Conservation (phyloP, 2,797 vertebrate species). For the Pseudochaenichthys georgianus region DNA sequence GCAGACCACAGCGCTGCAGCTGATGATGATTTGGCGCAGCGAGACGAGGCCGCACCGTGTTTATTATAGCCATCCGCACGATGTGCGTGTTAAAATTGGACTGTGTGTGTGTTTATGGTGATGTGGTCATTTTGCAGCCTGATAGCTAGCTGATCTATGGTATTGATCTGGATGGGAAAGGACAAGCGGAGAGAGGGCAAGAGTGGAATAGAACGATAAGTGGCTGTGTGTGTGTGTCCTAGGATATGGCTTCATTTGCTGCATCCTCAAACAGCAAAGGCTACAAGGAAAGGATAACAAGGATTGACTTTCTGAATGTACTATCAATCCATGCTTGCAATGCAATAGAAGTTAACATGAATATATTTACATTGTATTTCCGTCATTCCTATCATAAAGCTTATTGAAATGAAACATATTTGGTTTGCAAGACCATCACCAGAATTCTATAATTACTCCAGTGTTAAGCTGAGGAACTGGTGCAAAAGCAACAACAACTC, state of each 20-base stretch:
- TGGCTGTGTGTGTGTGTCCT: conserved; percentile 38
- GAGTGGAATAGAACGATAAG: conserved; percentile 50
- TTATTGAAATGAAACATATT: conserved; percentile 42
- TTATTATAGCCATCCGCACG: conserved; percentile 60
- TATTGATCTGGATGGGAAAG: conserved; percentile 83
- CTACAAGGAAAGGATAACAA: conserved; percentile 10
- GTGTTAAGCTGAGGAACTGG: not conserved
- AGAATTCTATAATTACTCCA: not conserved
- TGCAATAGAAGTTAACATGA: too few species aligned
- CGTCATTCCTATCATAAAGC: not conserved
- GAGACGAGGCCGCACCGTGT: conserved; percentile 51
- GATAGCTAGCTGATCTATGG: conserved; percentile 93
- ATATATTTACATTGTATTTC: not conserved
- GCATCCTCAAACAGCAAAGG: conserved; percentile 52
- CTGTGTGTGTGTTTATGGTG: conserved; percentile 81
- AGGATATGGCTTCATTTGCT: conserved; percentile 71
- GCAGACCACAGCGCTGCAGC: conserved; percentile 52
- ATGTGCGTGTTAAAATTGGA: conserved; percentile 23
- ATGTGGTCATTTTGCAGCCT: conserved; percentile 93
- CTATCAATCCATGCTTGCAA: not conserved
- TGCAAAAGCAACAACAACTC: not conserved
- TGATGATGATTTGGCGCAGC: conserved; percentile 56
- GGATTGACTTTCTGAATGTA: conserved; percentile 24
- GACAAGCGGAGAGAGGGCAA: conserved; percentile 58
- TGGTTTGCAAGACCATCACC: not conserved